These are phyloP conservation scores for Platysteira castanea DNA, from an alignment of 2,113 vertebrate species.

Conservation along the genomic window DNA sequence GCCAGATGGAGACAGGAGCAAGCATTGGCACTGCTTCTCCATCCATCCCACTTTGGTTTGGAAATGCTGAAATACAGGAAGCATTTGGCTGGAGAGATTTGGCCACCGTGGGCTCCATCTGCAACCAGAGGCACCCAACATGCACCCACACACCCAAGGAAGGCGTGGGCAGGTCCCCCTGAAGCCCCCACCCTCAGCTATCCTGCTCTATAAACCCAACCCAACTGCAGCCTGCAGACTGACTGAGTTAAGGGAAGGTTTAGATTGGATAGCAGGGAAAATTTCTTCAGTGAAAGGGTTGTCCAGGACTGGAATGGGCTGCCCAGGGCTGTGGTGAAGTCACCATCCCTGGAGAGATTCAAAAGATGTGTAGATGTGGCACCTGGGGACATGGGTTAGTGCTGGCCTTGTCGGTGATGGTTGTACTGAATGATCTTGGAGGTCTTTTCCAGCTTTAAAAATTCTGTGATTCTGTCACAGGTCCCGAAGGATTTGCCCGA, in stretches of 20 bases:
- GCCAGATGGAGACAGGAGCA: not conserved
- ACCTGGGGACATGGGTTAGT: not conserved
- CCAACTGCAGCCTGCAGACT: not conserved
- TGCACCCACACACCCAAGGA: not conserved
- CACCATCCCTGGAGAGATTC: not conserved
- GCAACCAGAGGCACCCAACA: not conserved
- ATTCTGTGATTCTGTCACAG: not conserved
- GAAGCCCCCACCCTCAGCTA: not conserved
- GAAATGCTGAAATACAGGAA: not conserved
- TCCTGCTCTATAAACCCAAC: not conserved
- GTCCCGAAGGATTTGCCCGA: not conserved
- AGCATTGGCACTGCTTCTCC: not conserved
- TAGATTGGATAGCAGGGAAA: not conserved
- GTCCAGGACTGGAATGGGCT: not conserved
- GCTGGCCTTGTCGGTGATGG: not conserved
- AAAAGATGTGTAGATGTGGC: not conserved
- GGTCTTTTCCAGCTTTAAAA: not conserved
- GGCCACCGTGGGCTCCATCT: not conserved
- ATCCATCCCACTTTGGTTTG: not conserved
- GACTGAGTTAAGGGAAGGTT: not conserved
- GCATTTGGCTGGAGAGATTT: not conserved
- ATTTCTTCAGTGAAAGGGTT: not conserved
- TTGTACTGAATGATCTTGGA: not conserved
- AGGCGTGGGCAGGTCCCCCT: not conserved
- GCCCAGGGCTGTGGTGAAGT: not conserved